Percentiles rank a stretch among this genome's conserved stretches.
Evolutionary conservation across 2,113 vertebrate genomes (phyloP).

Genomic region (Formicarius rufipectus): DNA sequence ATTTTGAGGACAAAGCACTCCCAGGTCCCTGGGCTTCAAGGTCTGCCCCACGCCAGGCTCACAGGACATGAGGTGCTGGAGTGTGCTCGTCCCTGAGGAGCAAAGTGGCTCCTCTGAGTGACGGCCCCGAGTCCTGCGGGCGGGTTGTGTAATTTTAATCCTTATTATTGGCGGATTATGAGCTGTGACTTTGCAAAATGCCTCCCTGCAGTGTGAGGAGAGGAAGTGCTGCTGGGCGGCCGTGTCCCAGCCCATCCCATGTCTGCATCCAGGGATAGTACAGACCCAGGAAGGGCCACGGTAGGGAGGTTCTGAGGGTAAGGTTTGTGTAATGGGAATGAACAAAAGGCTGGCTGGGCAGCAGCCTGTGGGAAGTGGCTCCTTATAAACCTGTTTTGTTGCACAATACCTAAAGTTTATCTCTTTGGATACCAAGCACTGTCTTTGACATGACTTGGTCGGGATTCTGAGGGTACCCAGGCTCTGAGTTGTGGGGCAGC

Average conservation of each 20-base stretch:
- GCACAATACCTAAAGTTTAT: fast-evolving
- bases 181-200: slow-evolving; percentile 48
- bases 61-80: fast-evolving
- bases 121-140: not conserved
- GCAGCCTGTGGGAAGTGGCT: not conserved
- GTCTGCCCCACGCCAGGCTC: not conserved
- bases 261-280: not conserved
- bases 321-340: not conserved
- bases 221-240: not conserved
- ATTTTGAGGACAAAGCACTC: not conserved
- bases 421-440: not conserved
- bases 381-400: not conserved
- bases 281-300: fast-evolving
- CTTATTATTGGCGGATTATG: slow-evolving; percentile 43
- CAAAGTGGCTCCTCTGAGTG: not conserved
- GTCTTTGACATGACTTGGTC: not conserved
- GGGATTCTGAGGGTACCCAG: not conserved
- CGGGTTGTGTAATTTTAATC: slow-evolving; percentile 36
- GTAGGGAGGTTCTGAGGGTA: not conserved
- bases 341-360: not conserved
- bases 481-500: not conserved
- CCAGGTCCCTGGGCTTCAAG: not conserved
- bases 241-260: not conserved
- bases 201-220: not conserved
- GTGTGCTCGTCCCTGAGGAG: not conserved